Conservation (phyloP, 2,888 invertebrate genomes). For the Polymixis lichenea region DNA sequence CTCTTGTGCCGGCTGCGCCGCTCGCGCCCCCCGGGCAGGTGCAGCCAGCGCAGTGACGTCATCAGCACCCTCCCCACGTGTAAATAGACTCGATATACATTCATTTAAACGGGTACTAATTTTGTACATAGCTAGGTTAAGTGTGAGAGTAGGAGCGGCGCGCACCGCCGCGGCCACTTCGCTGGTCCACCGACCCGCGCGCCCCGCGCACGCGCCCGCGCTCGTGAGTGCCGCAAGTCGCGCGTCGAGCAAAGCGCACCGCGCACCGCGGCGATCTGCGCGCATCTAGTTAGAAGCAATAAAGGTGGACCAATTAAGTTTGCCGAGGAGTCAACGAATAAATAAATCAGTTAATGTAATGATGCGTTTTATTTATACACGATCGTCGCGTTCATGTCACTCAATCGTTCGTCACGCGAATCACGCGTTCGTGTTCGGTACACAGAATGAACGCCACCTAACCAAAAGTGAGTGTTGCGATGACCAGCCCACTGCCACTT, state of each 20-base stretch:
- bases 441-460: neutral
- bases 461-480: no score
- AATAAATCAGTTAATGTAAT: conserved; percentile 87
- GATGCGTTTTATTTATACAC: conserved; percentile 66
- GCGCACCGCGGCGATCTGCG: conserved; percentile 63
- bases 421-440: neutral
- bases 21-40: neutral
- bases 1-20: neutral
- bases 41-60: conserved; percentile 45
- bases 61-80: conserved; percentile 70
- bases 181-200: conserved; percentile 84
- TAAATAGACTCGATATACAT: conserved; percentile 84
- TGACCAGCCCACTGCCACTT: no score
- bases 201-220: conserved; percentile 50
- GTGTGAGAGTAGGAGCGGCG: conserved; percentile 83
- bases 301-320: conserved; percentile 89
- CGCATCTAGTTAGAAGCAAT: conserved; percentile 84
- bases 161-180: conserved; percentile 84
- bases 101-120: conserved; percentile 87
- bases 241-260: conserved; percentile 44
- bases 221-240: conserved; percentile 47
- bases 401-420: neutral
- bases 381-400: neutral
- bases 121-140: conserved; percentile 88
- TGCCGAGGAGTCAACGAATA: conserved; percentile 89